Conservation (phyloP, 2,888 invertebrate genomes). For the Cephalotes varians region DNA sequence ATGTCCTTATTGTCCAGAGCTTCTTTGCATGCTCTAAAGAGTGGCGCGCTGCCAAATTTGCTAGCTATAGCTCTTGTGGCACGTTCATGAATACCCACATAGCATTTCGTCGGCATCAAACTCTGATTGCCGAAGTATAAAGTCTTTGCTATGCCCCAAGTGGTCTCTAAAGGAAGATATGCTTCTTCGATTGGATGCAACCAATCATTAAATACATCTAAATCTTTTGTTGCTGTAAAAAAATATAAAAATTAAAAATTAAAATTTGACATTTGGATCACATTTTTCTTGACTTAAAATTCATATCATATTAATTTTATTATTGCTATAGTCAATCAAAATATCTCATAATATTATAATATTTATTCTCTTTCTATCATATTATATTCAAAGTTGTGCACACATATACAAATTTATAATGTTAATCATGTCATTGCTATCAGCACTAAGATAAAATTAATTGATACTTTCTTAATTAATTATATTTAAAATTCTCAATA, state of each 20-base stretch:
- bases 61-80: constrained; percentile 91
- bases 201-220: constrained; percentile 89
- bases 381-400: not conserved
- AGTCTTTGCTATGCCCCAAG: constrained; percentile 95
- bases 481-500: not conserved
- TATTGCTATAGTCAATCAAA: constrained; percentile 4
- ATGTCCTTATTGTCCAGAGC: constrained; percentile 86
- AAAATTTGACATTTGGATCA: not conserved
- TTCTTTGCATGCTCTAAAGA: constrained; percentile 90
- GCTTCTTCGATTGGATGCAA: constrained; percentile 92
- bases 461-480: not conserved
- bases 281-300: not conserved
- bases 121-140: constrained; percentile 93
- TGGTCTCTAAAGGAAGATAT: constrained; percentile 91
- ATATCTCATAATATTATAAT: not conserved
- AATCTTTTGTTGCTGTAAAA: constrained; percentile 65
- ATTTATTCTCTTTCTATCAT: not conserved
- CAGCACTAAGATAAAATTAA: not conserved
- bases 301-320: not conserved
- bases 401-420: not conserved
- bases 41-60: constrained; percentile 90
- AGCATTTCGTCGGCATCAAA: constrained; percentile 92
- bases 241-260: constrained; percentile 6
- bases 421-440: not conserved
- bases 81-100: constrained; percentile 92